Base-by-base conservation (phyloP, 2,888 invertebrate genomes). In the Sinhomidia bicolor region DNA sequence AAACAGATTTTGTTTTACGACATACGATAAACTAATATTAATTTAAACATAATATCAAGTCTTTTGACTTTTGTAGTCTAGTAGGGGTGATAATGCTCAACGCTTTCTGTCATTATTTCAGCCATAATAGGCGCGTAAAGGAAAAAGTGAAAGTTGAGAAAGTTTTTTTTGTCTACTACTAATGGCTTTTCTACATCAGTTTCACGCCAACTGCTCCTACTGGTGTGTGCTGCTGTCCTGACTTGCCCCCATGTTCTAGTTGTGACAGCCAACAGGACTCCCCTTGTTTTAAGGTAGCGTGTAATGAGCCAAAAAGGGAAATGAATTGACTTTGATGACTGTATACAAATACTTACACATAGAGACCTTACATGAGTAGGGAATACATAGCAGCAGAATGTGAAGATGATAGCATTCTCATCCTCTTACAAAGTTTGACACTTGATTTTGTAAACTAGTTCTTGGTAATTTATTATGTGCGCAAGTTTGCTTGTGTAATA, bases 261-360 rank as follows among this genome's bases (percentile, higher is more conserved):
- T 32, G 60, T 80, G 79, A 80, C 79, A 60, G 60, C 26, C 79
- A 80, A 29, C 57, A 71, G 26, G 44, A 20, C 7, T 26, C 20
- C 60, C 14, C 23, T 36, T 44, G 23, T 74, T 32, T 79, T n/a
- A 57, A 79, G 79, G 36, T 20, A 57, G 57, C 57, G 54, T 80
- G 60, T 80, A 80, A 80, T 80, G 79, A 80, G 79, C 79, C 60
- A 80, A 80, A 80, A 76, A 60, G 20, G 71, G 23, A 71, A 80
- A 78, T 10, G 60, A 32, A 60, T 80, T 80, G 79, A 80, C 79
- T 60, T 80, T 80, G 79, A 80, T 80, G 79, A 41, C 79, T 80
- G 7, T 57, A 57, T 79, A 54, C 26, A 23, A n/a, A n/a, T n/a
- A n/a, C n/a, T n/a, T n/a, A n/a, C n/a, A n/a, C n/a, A n/a, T n/a